These are phyloP conservation scores for Noturus placidus DNA, from an alignment of 2,113 vertebrate genomes.

Conservation along the genomic window DNA sequence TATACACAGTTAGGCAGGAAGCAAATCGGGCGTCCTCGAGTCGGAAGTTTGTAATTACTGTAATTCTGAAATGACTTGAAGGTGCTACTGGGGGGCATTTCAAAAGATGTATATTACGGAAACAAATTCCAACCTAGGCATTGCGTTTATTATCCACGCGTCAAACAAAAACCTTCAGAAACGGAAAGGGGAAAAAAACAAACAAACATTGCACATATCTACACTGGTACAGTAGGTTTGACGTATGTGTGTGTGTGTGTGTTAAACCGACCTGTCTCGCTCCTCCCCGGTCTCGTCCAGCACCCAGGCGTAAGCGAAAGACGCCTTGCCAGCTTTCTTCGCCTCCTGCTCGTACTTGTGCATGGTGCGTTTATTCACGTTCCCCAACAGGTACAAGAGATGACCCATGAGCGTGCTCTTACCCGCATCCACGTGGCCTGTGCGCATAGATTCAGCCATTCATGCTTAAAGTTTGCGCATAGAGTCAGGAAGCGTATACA, in stretches of 20 bases:
- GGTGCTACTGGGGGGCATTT: neutral
- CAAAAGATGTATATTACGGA: neutral
- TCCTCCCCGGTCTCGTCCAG: slow-evolving; percentile 99
- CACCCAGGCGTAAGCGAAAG: slow-evolving; percentile 97
- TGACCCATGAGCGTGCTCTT: slow-evolving; percentile 99
- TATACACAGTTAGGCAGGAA: neutral
- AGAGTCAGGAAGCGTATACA: neutral
- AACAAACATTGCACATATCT: neutral
- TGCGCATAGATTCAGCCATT: neutral
- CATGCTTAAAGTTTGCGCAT: neutral
- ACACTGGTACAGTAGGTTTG: neutral
- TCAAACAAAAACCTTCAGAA: neutral
- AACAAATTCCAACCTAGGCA: neutral
- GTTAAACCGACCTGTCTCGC: slow-evolving; percentile 83
- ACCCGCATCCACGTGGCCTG: slow-evolving; percentile 97
- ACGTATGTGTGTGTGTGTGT: neutral
- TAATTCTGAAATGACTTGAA: slow-evolving; percentile 10
- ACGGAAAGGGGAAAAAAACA: neutral
- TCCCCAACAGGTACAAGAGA: slow-evolving; percentile 91
- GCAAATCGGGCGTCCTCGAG: neutral
- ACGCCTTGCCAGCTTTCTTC: slow-evolving; percentile 97
- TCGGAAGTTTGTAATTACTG: neutral
- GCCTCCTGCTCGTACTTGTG: slow-evolving; percentile 98
- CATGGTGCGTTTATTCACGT: slow-evolving; percentile 98
- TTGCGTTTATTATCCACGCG: too few species aligned